Conservation (phyloP, 1,140 invertebrate genomes). For the Vollenhovia emeryi region DNA sequence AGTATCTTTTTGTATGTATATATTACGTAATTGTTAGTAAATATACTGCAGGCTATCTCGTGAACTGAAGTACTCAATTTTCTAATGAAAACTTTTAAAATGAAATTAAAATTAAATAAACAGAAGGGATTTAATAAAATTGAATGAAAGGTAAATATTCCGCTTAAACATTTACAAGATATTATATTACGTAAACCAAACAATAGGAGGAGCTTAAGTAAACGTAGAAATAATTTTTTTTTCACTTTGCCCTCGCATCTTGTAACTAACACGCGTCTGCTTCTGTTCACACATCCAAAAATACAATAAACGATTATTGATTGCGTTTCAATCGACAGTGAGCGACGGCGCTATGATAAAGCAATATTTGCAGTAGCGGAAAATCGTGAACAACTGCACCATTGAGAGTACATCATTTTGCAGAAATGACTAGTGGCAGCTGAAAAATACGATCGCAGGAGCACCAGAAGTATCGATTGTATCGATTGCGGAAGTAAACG, state of each 20-base stretch:
- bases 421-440: background rate
- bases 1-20: background rate
- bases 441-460: slow-evolving; percentile 59
- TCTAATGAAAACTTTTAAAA: background rate
- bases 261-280: background rate
- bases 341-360: background rate
- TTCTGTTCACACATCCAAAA: background rate
- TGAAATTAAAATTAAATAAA: background rate
- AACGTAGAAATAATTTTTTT: background rate
- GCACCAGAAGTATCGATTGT: slow-evolving; percentile 2
- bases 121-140: background rate
- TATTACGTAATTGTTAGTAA: too few species aligned
- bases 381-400: slow-evolving; percentile 19
- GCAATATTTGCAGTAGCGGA: slow-evolving; percentile 29
- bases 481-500: background rate
- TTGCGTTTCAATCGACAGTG: background rate
- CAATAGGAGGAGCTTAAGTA: background rate
- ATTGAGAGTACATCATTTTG: background rate
- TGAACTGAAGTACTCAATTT: background rate
- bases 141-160: background rate
- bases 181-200: background rate
- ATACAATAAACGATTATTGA: slow-evolving; percentile 17
- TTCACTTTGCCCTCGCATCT: background rate
- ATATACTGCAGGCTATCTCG: background rate
- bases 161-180: background rate